Evolutionary conservation across 1,140 invertebrate genomes (phyloP).

Genomic region (Musca domestica): DNA sequence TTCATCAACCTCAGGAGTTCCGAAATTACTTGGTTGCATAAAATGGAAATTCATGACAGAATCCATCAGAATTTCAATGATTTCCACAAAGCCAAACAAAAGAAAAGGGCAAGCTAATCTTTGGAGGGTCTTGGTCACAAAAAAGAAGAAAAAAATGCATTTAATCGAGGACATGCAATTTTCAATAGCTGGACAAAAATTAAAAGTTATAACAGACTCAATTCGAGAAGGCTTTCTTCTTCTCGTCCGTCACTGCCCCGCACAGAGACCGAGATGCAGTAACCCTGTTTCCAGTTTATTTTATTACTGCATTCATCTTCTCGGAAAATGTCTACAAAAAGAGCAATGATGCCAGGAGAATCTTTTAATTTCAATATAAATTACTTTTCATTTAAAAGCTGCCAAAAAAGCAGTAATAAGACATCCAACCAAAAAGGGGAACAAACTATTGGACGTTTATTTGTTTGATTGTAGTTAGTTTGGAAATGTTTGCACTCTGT

Average conservation of each 20-base stretch:
- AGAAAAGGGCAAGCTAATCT: not conserved
- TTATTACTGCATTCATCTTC: too few relatives aligned
- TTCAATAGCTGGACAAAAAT: not conserved
- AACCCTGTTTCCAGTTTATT: too few relatives aligned
- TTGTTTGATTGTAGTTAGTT: too few relatives aligned
- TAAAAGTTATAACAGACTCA: not conserved
- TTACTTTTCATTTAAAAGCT: constrained; percentile 2
- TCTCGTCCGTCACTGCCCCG: not conserved
- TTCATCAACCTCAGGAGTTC: not conserved
- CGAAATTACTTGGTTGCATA: not conserved
- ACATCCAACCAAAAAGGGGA: not conserved
- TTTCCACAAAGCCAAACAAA: too few relatives aligned
- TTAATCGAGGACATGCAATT: not conserved
- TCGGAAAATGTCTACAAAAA: too few relatives aligned
- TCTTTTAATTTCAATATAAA: constrained; percentile 10
- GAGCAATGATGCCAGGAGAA: not conserved
- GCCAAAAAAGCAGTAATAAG: not conserved
- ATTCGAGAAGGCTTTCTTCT: not conserved
- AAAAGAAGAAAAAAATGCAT: not conserved
- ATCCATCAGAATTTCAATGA: not conserved
- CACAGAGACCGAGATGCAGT: too few relatives aligned
- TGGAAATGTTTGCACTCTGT: too few relatives aligned
- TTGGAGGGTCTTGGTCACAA: not conserved
- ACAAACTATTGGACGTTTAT: too few relatives aligned
- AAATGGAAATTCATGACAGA: not conserved